phyloP scores from a whole-genome alignment of 2,113 vertebrate species.

The Hyaena hyaena region DNA sequence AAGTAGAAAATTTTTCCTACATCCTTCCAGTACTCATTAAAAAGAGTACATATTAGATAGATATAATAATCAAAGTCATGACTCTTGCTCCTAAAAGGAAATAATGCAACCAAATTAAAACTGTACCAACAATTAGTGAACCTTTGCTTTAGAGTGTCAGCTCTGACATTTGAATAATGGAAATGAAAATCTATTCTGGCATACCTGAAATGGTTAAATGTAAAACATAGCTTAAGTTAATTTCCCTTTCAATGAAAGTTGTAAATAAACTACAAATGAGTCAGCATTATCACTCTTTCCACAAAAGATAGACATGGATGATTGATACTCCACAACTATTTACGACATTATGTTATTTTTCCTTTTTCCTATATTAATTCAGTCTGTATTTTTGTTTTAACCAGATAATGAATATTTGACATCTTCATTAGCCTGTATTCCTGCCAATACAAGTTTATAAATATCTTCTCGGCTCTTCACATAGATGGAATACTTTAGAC shows the following conservation, averaged over 20 bases:
- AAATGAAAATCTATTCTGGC: background rate
- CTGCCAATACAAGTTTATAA: conserved; percentile 48
- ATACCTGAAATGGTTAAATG: background rate
- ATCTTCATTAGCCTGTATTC: background rate
- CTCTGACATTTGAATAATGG: background rate
- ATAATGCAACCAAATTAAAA: background rate
- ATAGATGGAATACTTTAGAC: conserved; percentile 52
- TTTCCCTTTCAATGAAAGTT: background rate
- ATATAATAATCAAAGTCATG: background rate
- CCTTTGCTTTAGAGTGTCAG: background rate
- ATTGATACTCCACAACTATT: background rate
- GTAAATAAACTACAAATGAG: background rate
- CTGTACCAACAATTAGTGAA: background rate
- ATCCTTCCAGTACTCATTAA: background rate
- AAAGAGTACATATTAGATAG: background rate
- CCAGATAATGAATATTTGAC: conserved; percentile 13
- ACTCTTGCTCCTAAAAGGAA: background rate
- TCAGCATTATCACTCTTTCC: background rate
- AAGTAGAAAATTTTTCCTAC: background rate
- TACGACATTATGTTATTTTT: background rate
- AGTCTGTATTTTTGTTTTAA: conserved; percentile 31
- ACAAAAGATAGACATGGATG: background rate
- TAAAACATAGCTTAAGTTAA: background rate
- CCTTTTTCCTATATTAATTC: background rate
- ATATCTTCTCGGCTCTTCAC: conserved; percentile 40